Evolutionary conservation across 2,113 vertebrate genomes (phyloP).

Genomic region (Galbula dea): DNA sequence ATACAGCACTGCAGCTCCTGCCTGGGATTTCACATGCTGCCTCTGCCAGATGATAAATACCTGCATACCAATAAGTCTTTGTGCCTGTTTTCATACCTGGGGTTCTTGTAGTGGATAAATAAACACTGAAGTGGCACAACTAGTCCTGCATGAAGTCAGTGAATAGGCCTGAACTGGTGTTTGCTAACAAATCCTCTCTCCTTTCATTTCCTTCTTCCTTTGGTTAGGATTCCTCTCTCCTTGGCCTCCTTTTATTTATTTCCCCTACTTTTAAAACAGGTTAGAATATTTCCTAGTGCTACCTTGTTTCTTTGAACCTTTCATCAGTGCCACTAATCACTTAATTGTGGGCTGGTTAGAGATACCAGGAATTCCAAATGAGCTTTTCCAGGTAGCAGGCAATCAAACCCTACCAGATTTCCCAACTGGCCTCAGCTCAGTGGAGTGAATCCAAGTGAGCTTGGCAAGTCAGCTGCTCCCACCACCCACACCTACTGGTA

Average conservation of each 20-base stretch:
- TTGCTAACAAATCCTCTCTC: neutral
- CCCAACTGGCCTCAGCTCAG: fast-evolving
- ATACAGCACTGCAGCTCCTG: neutral
- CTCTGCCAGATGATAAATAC: neutral
- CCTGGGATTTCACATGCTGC: neutral
- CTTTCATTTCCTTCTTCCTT: neutral
- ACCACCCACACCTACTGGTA: neutral
- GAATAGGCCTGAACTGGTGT: neutral
- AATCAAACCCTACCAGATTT: neutral
- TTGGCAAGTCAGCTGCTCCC: conserved; percentile 34
- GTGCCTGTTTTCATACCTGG: neutral
- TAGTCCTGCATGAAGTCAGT: neutral
- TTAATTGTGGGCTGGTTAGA: neutral
- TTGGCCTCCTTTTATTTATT: neutral
- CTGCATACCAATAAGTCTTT: neutral
- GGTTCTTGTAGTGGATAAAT: neutral
- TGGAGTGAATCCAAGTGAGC: neutral
- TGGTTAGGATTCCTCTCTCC: neutral
- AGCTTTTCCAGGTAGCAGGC: neutral
- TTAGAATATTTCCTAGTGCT: neutral
- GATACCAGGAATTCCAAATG: conserved; percentile 13
- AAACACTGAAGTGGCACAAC: conserved; percentile 34
- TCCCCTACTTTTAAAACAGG: neutral
- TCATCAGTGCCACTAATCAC: neutral
- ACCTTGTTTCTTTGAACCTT: neutral